phyloP scores from a whole-genome alignment of 2,888 invertebrate species.

The Panopea generosa region DNA sequence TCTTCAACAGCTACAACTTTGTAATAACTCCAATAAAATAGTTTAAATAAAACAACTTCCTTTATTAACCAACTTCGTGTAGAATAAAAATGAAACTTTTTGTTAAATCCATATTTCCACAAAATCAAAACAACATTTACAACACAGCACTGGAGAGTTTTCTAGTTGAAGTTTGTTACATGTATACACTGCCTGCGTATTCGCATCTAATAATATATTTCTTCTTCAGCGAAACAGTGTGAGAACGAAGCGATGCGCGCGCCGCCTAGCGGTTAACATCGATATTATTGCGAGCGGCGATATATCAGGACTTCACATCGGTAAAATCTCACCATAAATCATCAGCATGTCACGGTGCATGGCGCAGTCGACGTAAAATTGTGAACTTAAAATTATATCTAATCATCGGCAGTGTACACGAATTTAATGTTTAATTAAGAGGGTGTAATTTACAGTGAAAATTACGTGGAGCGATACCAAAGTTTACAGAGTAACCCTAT shows the following conservation, averaged over 20 bases:
- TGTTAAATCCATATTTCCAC: constrained; percentile 27
- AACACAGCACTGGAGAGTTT: not conserved
- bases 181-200: not conserved
- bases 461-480: no score
- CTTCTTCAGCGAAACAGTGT: no score
- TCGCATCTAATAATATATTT: constrained; percentile 14
- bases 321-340: constrained; percentile 4
- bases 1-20: no score
- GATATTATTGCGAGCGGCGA: constrained; percentile 21
- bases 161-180: not conserved
- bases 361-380: not conserved
- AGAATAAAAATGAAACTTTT: constrained; percentile 6
- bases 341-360: not conserved
- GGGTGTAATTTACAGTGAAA: no score
- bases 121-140: not conserved
- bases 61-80: constrained; percentile 8
- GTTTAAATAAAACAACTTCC: not conserved
- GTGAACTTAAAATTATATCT: constrained; percentile 26
- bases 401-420: constrained; percentile 12
- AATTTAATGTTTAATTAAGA: not conserved
- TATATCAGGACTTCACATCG: constrained; percentile 6
- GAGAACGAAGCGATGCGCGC: constrained; percentile 40
- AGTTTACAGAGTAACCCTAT: no score
- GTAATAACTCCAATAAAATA: no score
- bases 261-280: constrained; percentile 35